Conservation (phyloP, 2,113 vertebrate species). For the Ceuthmochares aereus region DNA sequence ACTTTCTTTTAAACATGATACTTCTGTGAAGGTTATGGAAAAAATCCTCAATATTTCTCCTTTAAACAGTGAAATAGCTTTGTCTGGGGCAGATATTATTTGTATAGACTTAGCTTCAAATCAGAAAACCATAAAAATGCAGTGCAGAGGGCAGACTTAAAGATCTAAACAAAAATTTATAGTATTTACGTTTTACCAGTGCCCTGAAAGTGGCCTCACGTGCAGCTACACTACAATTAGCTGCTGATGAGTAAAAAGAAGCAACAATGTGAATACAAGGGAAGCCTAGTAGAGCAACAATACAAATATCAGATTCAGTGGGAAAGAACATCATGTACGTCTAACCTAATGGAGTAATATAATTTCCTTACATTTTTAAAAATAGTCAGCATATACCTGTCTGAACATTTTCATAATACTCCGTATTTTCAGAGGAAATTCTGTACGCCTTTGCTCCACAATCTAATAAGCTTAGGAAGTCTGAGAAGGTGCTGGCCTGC, state of each 20-base stretch:
- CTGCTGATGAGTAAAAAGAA: neutral
- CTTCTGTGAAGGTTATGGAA: neutral
- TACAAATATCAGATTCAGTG: neutral
- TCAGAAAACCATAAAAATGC: neutral
- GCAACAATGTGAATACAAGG: too few species aligned
- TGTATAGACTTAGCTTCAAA: neutral
- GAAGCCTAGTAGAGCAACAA: neutral
- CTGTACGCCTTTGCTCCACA: neutral
- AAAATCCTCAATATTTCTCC: neutral
- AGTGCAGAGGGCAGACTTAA: neutral
- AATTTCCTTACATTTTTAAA: neutral
- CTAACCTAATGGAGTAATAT: neutral
- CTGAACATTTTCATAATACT: neutral
- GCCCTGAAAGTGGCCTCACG: neutral
- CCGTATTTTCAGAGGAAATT: neutral
- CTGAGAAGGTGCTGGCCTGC: neutral
- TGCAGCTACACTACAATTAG: neutral
- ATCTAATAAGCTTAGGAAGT: neutral
- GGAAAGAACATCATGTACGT: neutral
- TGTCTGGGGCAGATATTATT: neutral
- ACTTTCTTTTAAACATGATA: neutral
- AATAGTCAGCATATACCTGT: neutral
- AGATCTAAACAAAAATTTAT: neutral
- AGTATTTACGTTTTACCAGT: neutral
- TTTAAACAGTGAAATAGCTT: neutral